phyloP scores from a whole-genome alignment of 2,888 invertebrate genomes.

The Acleris cristana region DNA sequence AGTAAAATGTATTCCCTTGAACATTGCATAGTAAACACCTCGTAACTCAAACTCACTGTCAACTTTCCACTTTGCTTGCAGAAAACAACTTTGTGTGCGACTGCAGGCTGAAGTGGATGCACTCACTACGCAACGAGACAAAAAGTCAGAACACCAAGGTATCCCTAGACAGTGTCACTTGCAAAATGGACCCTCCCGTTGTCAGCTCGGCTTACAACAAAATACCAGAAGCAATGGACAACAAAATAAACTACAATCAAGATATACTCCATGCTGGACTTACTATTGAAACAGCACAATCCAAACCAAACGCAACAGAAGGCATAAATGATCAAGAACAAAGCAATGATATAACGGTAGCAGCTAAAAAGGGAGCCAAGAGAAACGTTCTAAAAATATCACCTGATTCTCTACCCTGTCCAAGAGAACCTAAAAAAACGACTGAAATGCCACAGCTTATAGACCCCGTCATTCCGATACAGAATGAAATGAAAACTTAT shows the following conservation, averaged over 20 bases:
- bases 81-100: constrained; percentile 93
- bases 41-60: constrained; percentile 20
- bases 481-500: constrained; percentile 78
- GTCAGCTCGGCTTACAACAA: constrained; percentile 78
- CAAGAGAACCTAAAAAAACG: constrained; percentile 64
- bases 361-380: constrained; percentile 64
- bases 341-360: constrained; percentile 49
- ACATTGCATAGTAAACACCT: background rate
- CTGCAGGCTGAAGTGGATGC: constrained; percentile 92
- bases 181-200: constrained; percentile 85
- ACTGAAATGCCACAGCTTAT: constrained; percentile 66
- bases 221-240: constrained; percentile 62
- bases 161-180: constrained; percentile 88
- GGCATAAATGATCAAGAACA: constrained; percentile 59
- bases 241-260: constrained; percentile 66
- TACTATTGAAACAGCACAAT: constrained; percentile 66
- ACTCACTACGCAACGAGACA: constrained; percentile 89
- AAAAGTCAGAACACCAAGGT: constrained; percentile 87
- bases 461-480: constrained; percentile 74
- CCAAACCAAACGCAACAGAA: constrained; percentile 65
- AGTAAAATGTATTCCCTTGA: background rate
- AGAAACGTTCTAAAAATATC: constrained; percentile 71
- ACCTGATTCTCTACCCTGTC: constrained; percentile 73
- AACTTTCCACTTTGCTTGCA: constrained; percentile 72
- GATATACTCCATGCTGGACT: constrained; percentile 68